phyloP scores from a whole-genome alignment of 2,797 vertebrate species.

The Xiphophorus birchmanni region DNA sequence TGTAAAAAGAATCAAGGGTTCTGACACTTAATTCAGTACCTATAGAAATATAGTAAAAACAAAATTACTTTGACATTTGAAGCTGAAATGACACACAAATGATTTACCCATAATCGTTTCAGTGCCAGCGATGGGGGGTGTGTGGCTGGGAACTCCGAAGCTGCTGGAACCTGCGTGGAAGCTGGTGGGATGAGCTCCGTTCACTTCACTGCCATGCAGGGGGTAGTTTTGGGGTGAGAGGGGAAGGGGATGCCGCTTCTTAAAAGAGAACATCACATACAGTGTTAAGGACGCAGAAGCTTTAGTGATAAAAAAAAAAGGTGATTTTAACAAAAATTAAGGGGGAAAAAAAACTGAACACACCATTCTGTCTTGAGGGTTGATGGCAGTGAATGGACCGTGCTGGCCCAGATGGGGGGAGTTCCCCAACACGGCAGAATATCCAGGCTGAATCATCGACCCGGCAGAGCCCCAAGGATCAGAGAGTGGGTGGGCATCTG shows the following conservation, averaged over 20 bases:
- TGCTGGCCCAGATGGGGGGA: constrained; percentile 84
- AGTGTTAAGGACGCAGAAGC: constrained; percentile 31
- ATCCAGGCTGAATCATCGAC: constrained; percentile 88
- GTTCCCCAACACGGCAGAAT: constrained; percentile 86
- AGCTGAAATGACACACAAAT: constrained; percentile 11
- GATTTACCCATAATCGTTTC: constrained; percentile 89
- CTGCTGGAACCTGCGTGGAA: constrained; percentile 87
- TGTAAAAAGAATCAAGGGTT: neutral
- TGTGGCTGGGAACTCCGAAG: constrained; percentile 88
- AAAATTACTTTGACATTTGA: neutral
- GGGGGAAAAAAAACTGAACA: constrained; percentile 46
- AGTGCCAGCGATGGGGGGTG: constrained; percentile 86
- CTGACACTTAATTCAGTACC: neutral
- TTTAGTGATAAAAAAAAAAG: constrained; percentile 14
- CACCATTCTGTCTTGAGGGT: constrained; percentile 94
- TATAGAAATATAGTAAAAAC: constrained; percentile 3
- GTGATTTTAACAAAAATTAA: constrained; percentile 9
- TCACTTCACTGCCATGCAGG: constrained; percentile 92
- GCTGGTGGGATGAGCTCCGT: constrained; percentile 83
- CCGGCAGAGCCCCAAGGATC: constrained; percentile 89
- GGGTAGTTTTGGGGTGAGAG: constrained; percentile 89
- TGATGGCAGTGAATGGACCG: constrained; percentile 86
- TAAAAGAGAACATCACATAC: constrained; percentile 25
- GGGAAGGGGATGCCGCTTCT: constrained; percentile 83
- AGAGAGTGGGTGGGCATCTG: constrained; percentile 86